Base-by-base conservation (phyloP, 2,113 vertebrate genomes). In the Gymnorhina tibicen region DNA sequence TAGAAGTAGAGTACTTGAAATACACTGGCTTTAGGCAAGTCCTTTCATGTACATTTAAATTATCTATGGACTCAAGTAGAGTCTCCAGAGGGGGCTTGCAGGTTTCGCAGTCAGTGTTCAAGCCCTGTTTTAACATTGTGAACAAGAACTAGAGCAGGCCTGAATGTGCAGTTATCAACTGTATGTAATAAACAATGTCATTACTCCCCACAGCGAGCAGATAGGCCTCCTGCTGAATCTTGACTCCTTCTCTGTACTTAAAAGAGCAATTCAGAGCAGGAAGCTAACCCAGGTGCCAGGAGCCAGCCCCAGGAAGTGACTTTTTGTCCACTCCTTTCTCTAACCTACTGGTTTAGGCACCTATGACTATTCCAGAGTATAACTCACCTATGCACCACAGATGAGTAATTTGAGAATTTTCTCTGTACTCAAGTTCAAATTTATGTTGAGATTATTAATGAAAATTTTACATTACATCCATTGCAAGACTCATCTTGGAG, bases 11-110 rank as follows among this genome's bases (percentile, higher is more conserved):
- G 39, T 67, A 59, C 60, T 92, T 89, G 91, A 93, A 95, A 77
- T 89, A 91, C 49, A 67, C 19, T 63, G 68, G 47, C 92, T 95
- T 90, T 84, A 80, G 83, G 91, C 83, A 63, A 95, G 88, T 74
- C 83, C 79, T 95, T 95, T 95, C 76, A 88, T 91, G 94, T 91
- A 86, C 81, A n/a, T 95, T 97, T 97, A 97, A 95, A 95, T 95
- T 95, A 91, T 96, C 92, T 86, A 91, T 93, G 83, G 86, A 95
- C 80, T 91, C 76, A 70, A 93, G 89, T 21, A 47, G 80, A 55
- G 35, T 95, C 92, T 93, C 94, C 52, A 66, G 91, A 77, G 86
- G 56, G 55, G 39, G 59, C 52, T 92, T 64, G 50, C 68, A 93
- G 52, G 42, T 95, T 95, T 95, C 21, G 0, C 76, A 95, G 89